These are phyloP conservation scores for Blastobasis lacticolella DNA, from an alignment of 2,888 invertebrate genomes.

Conservation along the genomic window DNA sequence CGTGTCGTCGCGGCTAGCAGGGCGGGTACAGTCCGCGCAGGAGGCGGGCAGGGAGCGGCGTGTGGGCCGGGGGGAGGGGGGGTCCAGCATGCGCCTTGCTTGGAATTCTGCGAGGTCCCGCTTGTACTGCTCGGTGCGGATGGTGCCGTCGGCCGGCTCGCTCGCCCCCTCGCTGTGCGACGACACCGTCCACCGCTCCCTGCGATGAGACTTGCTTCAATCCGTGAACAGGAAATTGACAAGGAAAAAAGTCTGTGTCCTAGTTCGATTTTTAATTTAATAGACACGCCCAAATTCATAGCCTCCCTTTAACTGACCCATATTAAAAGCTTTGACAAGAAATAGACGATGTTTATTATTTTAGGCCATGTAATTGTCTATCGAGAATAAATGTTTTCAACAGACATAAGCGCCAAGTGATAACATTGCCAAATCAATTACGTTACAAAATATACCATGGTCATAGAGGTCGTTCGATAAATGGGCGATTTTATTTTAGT, in stretches of 20 bases:
- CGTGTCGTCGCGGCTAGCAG: conserved; percentile 48
- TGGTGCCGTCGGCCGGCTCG: conserved; percentile 37
- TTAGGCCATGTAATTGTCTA: too few species aligned
- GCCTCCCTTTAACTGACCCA: too few species aligned
- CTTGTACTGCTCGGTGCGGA: conserved; percentile 66
- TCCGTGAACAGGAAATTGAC: too few species aligned
- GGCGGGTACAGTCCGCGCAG: conserved; percentile 45
- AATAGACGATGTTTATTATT: too few species aligned
- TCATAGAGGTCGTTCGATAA: neutral
- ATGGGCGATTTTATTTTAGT: neutral
- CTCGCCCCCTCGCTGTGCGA: conserved; percentile 30
- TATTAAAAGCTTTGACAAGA: too few species aligned
- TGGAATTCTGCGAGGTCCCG: conserved; percentile 65
- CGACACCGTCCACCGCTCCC: conserved; percentile 63
- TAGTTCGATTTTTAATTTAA: neutral
- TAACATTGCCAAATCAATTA: too few species aligned
- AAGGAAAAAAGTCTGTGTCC: too few species aligned
- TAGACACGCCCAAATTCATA: too few species aligned
- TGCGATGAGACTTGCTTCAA: conserved; percentile 16
- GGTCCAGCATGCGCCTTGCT: conserved; percentile 52
- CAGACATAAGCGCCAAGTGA: too few species aligned
- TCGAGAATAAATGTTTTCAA: too few species aligned
- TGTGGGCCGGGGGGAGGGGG: conserved; percentile 50
- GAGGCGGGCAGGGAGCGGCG: conserved; percentile 56
- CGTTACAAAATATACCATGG: too few species aligned